Conservation (phyloP, 2,888 invertebrate genomes). For the Myopa testacea region DNA sequence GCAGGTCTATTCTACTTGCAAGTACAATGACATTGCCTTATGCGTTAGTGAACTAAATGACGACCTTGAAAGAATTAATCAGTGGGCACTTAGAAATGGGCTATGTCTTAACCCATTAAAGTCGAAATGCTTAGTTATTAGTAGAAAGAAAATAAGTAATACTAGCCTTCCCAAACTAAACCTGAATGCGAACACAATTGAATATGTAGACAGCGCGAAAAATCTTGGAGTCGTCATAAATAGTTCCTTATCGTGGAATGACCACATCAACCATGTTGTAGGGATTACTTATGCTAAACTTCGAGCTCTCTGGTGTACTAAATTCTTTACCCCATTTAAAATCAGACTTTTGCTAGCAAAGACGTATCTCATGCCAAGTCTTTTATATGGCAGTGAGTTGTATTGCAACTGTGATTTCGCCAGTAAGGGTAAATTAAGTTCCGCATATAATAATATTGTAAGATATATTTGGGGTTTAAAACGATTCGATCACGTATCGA, state of each 20-base stretch:
- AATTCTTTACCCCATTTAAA: no score
- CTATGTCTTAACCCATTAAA: background rate
- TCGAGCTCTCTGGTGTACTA: no score
- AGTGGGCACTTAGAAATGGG: background rate
- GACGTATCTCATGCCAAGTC: constrained; percentile 6
- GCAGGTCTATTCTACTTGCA: background rate
- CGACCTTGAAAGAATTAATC: no score
- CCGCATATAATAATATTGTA: constrained; percentile 22
- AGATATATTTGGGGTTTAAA: constrained; percentile 7
- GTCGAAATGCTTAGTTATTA: background rate
- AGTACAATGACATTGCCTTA: no score
- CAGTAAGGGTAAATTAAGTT: constrained; percentile 7
- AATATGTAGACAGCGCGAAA: no score
- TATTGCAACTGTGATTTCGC: background rate
- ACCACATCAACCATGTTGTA: no score
- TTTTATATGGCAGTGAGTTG: constrained; percentile 21
- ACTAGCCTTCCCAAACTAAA: no score
- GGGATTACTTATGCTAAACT: no score
- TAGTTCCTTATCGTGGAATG: background rate
- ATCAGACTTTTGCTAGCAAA: background rate
- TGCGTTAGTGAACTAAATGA: no score
- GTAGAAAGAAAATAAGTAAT: no score
- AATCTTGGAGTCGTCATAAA: background rate
- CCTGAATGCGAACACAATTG: no score
- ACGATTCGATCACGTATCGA: constrained; percentile 13